Conservation (phyloP, 2,113 vertebrate genomes). For the Baryphthengus martii region DNA sequence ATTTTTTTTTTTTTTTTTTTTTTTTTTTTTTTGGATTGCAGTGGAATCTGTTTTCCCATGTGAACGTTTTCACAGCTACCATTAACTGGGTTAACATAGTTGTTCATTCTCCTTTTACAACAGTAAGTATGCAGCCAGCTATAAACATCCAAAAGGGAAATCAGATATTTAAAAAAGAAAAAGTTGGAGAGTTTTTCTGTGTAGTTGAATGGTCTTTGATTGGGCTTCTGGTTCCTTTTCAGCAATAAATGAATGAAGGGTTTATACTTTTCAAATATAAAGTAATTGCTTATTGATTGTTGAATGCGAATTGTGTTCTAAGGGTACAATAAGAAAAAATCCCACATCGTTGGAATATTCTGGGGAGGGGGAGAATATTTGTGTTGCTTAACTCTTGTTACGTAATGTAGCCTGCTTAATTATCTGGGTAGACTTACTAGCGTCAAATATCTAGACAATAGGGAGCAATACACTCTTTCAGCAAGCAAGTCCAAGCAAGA, state of each 20-base stretch:
- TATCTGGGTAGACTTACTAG: background rate
- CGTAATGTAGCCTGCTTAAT: background rate
- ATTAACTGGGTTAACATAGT: background rate
- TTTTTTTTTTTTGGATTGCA: background rate
- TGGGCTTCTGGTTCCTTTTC: background rate
- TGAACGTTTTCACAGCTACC: background rate
- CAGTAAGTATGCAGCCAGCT: background rate
- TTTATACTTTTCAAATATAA: conserved; percentile 4
- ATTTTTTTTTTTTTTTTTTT: background rate
- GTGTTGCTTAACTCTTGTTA: background rate
- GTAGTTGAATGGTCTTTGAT: background rate
- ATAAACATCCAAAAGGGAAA: background rate
- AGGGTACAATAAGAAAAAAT: background rate
- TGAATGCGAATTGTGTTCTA: background rate
- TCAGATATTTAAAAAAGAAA: background rate
- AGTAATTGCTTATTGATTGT: conserved; percentile 36
- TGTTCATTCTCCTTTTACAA: conserved; percentile 25
- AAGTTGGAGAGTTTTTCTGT: background rate
- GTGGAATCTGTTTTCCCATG: background rate
- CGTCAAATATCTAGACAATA: background rate
- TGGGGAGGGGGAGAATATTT: background rate
- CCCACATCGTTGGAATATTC: background rate
- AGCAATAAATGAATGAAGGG: background rate
- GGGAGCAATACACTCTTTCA: background rate
- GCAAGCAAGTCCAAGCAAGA: background rate